These are phyloP conservation scores for Eueremaeus valkanovi DNA, from an alignment of 2,888 invertebrate genomes.

Conservation along the genomic window DNA sequence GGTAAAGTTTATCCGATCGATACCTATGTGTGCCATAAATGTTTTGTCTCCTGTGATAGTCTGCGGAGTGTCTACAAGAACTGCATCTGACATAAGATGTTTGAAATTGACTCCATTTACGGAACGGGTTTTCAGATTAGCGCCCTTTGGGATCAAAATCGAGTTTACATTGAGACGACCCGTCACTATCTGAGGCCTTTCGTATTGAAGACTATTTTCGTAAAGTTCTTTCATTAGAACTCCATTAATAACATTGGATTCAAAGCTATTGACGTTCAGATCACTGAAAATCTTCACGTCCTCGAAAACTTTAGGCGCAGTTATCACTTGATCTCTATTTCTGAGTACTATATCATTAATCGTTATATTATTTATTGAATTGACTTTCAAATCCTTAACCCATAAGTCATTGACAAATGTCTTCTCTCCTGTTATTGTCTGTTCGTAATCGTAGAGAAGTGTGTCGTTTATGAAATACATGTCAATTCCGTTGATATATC, in stretches of 20 bases:
- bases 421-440: constrained; percentile 39
- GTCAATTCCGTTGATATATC: constrained; percentile 41
- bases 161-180: constrained; percentile 29
- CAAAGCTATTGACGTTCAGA: constrained; percentile 28
- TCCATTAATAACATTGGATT: constrained; percentile 40
- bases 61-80: constrained; percentile 42
- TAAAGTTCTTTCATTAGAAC: constrained; percentile 40
- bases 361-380: constrained; percentile 41
- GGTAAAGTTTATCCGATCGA: constrained; percentile 38
- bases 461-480: constrained; percentile 41
- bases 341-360: constrained; percentile 42
- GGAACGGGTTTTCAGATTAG: constrained; percentile 34
- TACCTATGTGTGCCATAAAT: constrained; percentile 35
- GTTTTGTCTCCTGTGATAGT: constrained; percentile 39
- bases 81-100: constrained; percentile 42
- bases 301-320: constrained; percentile 23
- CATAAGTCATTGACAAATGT: constrained; percentile 37
- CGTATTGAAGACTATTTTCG: constrained; percentile 41
- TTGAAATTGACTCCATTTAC: constrained; percentile 43
- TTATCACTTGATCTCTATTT: constrained; percentile 21
- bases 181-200: constrained; percentile 25
- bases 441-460: constrained; percentile 40
- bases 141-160: constrained; percentile 30
- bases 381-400: constrained; percentile 40
- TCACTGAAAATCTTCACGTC: constrained; percentile 39